A percentile compares a stretch with the other conserved stretches of the same genome.
These are phyloP conservation scores for Monopterus albus DNA, from an alignment of 2,113 vertebrate genomes.

Conservation along the genomic window DNA sequence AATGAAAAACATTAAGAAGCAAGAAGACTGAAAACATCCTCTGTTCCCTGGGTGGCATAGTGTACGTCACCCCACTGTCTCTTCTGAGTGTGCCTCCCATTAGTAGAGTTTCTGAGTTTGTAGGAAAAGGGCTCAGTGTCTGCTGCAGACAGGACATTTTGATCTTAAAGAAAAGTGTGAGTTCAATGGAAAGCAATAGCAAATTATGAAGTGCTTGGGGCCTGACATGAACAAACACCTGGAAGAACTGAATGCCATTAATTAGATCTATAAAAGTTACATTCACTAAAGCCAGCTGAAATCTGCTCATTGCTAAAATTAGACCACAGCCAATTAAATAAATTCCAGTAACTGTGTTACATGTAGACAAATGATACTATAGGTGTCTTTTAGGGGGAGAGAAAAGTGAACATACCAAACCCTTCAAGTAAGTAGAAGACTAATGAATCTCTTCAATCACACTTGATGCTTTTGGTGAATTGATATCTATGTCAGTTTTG, in stretches of 20 bases:
- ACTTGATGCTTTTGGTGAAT: slow-evolving; percentile 38
- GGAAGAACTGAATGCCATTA: slow-evolving; percentile 56
- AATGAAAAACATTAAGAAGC: slow-evolving; percentile 47
- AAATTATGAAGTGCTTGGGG: slow-evolving; percentile 54
- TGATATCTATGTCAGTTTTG: slow-evolving; percentile 41
- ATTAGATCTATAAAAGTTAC: slow-evolving; percentile 41
- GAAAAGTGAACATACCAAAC: slow-evolving; percentile 41
- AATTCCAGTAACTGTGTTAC: slow-evolving; percentile 33
- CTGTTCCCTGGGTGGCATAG: slow-evolving; percentile 43
- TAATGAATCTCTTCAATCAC: slow-evolving; percentile 47
- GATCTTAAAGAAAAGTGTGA: slow-evolving; percentile 15
- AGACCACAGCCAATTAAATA: slow-evolving; percentile 53
- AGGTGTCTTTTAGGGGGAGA: slow-evolving; percentile 35
- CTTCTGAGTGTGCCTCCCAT: slow-evolving; percentile 21
- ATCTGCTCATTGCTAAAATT: slow-evolving; percentile 42
- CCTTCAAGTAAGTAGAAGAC: slow-evolving; percentile 67
- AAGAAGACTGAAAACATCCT: slow-evolving; percentile 52
- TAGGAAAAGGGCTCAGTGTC: slow-evolving; percentile 52
- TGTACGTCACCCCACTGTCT: slow-evolving; percentile 37
- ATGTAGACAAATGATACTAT: slow-evolving; percentile 45
- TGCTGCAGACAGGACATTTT: slow-evolving; percentile 36
- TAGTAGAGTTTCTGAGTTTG: slow-evolving; percentile 44
- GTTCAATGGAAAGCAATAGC: slow-evolving; percentile 44
- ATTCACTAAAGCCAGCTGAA: slow-evolving; percentile 29
- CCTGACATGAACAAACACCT: slow-evolving; percentile 38